Evolutionary conservation across 2,113 vertebrate species (phyloP).

Genomic region (Gavia stellata): DNA sequence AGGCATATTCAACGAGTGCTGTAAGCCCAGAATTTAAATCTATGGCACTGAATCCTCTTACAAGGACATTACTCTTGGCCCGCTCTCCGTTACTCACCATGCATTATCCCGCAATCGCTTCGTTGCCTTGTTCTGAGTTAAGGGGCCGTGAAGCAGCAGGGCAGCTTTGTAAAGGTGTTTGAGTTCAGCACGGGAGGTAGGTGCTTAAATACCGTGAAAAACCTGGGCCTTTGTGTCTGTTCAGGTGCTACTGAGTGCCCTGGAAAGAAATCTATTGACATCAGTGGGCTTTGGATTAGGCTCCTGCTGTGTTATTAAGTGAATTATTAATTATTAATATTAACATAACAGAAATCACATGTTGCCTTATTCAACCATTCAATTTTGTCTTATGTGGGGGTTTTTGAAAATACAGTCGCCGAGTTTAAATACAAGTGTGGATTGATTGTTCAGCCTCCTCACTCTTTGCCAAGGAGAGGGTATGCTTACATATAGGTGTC

Average conservation of each 20-base stretch:
- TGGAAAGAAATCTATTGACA: conserved; percentile 40
- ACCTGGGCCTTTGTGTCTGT: neutral
- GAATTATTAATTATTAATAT: conserved; percentile 66
- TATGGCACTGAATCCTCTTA: rapidly evolving
- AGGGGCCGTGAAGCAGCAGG: rapidly evolving
- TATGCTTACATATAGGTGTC: conserved; percentile 40
- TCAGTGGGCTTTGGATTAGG: conserved; percentile 34
- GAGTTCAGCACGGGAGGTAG: neutral
- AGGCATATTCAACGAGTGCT: neutral
- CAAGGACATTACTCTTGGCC: neutral
- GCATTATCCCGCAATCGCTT: rapidly evolving
- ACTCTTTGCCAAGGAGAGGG: conserved; percentile 41
- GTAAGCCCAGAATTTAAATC: neutral
- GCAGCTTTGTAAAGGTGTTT: neutral
- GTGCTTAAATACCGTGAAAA: neutral
- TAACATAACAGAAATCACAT: conserved; percentile 58
- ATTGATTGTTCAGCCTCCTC: conserved; percentile 30
- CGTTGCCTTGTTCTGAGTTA: neutral
- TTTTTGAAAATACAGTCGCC: neutral
- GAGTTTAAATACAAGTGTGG: conserved; percentile 49
- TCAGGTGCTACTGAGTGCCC: neutral
- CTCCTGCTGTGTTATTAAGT: conserved; percentile 56
- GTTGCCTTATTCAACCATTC: conserved; percentile 54
- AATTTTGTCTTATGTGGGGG: conserved; percentile 37
- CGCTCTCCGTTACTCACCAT: rapidly evolving